Evolutionary conservation across 1,140 invertebrate genomes (phyloP), one percentile per base, ranked within the genome.

Genomic region (Drosophila pallidifrons): DNA sequence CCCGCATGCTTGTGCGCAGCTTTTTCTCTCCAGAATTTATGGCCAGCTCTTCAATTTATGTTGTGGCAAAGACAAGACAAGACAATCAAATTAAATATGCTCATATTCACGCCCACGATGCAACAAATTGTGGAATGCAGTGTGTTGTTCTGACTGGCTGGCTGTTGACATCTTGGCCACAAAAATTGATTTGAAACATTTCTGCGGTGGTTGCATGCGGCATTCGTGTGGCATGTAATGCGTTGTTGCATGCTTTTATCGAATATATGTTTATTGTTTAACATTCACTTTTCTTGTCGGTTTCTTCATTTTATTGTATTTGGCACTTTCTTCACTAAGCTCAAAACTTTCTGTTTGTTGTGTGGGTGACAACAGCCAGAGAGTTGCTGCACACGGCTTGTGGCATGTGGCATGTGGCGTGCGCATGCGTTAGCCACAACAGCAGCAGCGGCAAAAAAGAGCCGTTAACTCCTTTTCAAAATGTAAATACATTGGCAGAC

Each of bases 321-420:
- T 87, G 83, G 77, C 80, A 88, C 82, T 87, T 87, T 86, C 83
- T 87, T 87, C 88, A 16, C 76, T 72, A 25, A 87, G 79, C 82
- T 73, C 77, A 87, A 88, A 88, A 83, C 88, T 72, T 83, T 46
- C 61, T 79, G 49, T 66, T 79, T 71, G 65, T 74, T 66, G 73
- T 65, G 66, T 75, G 67, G 60, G 72, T 75, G 60, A 75, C 46
- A 67, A 61, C 13, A 30, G 54, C 15, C 25, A 5, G 20, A 10
- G 30, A 15, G 6, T 16, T 52, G 49, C 7, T 3, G 49, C 20
- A 52, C 30, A 25, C 41, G 52, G 13, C 15, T 3, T 43, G 55
- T n/a, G 38, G 55, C 35, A 28, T 58, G 55, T n/a, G 54, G 55
- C 49, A 28, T 58, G 55, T n/a, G 54, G 55, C 49, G 32, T 85